Evolutionary conservation across 2,113 vertebrate genomes (phyloP).

Genomic region (Scolopax mira): DNA sequence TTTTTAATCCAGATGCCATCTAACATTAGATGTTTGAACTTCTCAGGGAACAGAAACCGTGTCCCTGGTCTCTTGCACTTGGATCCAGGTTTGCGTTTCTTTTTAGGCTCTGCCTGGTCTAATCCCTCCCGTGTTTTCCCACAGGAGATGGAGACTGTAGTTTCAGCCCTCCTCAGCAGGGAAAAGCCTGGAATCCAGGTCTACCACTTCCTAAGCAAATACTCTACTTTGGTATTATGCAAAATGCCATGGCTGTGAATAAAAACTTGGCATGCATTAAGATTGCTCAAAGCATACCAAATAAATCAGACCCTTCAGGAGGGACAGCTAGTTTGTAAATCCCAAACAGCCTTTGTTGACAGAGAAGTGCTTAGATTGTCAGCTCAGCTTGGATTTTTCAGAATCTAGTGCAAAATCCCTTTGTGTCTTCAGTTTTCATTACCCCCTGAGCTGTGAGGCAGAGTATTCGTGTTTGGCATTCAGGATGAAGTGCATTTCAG

Average conservation of each 20-base stretch:
- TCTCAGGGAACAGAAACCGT: not conserved
- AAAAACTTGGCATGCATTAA: constrained; percentile 26
- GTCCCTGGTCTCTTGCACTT: not conserved
- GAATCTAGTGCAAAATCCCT: constrained; percentile 58
- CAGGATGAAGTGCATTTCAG: not conserved
- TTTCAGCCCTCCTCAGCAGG: constrained; percentile 1
- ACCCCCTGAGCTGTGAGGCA: constrained; percentile 13
- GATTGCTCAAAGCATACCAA: constrained; percentile 17
- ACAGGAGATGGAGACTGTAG: not conserved
- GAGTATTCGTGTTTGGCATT: not conserved
- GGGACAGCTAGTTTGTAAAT: constrained; percentile 47
- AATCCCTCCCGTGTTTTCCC: not conserved
- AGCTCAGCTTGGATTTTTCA: constrained; percentile 57
- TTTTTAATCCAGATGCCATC: not conserved
- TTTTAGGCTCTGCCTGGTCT: not conserved
- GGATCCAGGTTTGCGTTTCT: not conserved
- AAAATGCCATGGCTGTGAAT: constrained; percentile 21
- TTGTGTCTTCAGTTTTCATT: constrained; percentile 60
- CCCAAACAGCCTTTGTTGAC: constrained; percentile 51
- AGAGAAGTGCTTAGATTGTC: constrained; percentile 59
- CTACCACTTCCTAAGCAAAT: constrained; percentile 25
- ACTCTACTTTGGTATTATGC: not conserved
- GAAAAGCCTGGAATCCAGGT: constrained; percentile 24
- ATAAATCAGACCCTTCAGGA: constrained; percentile 46
- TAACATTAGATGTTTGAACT: not conserved